These are phyloP conservation scores for Microcebus griseorufus DNA, from an alignment of 2,113 vertebrate genomes.

Conservation along the genomic window DNA sequence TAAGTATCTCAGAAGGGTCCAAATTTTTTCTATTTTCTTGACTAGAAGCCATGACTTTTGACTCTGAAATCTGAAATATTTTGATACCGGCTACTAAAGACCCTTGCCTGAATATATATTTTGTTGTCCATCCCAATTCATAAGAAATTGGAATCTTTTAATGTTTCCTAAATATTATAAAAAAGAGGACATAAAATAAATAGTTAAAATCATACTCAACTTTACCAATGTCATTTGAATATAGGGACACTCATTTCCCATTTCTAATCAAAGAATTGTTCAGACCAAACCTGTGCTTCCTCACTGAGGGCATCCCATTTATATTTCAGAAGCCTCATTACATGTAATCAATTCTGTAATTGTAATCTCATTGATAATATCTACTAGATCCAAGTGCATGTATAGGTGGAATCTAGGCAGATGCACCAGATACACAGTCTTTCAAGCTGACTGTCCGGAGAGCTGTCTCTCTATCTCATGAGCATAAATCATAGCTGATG, in stretches of 20 bases:
- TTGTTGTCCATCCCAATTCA: background rate
- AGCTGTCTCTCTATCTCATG: background rate
- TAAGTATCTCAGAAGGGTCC: background rate
- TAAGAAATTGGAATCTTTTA: background rate
- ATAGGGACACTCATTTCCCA: rapidly evolving
- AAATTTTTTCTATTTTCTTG: background rate
- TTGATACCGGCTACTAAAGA: background rate
- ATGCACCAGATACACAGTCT: background rate
- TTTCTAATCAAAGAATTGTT: background rate
- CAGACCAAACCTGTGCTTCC: too few relatives aligned
- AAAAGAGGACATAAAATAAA: background rate
- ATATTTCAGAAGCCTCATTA: background rate
- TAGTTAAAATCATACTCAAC: background rate
- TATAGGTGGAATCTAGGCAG: background rate
- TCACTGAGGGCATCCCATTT: too few relatives aligned
- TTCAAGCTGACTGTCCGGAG: rapidly evolving
- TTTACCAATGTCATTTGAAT: background rate
- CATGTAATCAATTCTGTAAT: rapidly evolving
- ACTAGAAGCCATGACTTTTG: background rate
- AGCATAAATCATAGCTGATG: background rate
- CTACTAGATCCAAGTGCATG: background rate
- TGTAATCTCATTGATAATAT: background rate
- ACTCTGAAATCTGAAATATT: background rate
- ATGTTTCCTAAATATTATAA: background rate
- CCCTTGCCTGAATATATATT: background rate